These are phyloP conservation scores for Oryzias dopingdopingensis DNA, from an alignment of 2,797 vertebrate genomes.

Conservation along the genomic window DNA sequence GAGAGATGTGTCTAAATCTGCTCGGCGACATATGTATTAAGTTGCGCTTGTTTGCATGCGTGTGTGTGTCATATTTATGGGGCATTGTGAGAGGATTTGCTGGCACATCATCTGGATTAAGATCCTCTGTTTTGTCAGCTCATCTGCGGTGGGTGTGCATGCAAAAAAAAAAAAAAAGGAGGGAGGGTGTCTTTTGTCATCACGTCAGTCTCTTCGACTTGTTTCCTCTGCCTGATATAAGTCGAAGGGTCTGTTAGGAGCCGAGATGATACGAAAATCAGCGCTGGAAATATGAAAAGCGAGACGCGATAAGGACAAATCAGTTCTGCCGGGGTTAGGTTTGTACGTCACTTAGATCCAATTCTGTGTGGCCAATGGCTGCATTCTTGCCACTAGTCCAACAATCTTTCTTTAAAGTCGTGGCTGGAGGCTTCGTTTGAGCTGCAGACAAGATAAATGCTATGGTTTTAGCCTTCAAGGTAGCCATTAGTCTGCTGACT, in stretches of 20 bases:
- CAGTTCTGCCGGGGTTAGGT: not conserved
- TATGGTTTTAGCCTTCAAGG: constrained; percentile 65
- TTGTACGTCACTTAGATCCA: constrained; percentile 19
- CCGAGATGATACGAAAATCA: constrained; percentile 6
- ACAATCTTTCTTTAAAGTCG: constrained; percentile 41
- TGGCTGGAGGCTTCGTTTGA: constrained; percentile 47
- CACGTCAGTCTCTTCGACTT: constrained; percentile 36
- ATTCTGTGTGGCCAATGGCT: constrained; percentile 11
- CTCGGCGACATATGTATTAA: constrained; percentile 35
- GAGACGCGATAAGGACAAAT: constrained; percentile 4
- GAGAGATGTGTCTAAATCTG: constrained; percentile 28
- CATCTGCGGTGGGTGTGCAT: constrained; percentile 45
- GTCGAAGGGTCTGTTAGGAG: constrained; percentile 19
- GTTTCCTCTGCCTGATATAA: constrained; percentile 19
- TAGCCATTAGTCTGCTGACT: constrained; percentile 60
- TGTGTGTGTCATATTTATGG: constrained; percentile 5
- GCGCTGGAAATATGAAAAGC: not conserved
- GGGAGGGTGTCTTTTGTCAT: constrained; percentile 56
- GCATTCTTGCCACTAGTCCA: constrained; percentile 34
- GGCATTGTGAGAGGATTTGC: constrained; percentile 61
- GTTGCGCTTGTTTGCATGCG: constrained; percentile 17
- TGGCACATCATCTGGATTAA: constrained; percentile 71
- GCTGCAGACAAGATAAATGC: constrained; percentile 65
- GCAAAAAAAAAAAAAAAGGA: constrained; percentile 25
- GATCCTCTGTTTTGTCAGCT: constrained; percentile 69